A percentile compares a stretch with the other conserved stretches of the same genome.
phyloP scores from a whole-genome alignment of 37 sponge, comb jelly and placozoan genomes.

The Halichondria panicea region DNA sequence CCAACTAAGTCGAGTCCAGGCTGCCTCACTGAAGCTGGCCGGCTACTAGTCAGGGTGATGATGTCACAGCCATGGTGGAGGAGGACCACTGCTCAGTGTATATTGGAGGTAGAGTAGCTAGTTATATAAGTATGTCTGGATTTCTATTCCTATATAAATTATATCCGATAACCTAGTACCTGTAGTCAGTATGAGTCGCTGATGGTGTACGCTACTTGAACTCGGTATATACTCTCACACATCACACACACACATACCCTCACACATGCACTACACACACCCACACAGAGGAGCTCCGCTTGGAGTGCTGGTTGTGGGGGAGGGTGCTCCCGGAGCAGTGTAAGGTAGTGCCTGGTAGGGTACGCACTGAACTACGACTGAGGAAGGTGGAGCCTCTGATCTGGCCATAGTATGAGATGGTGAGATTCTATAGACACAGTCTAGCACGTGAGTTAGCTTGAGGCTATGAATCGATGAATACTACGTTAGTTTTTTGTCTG shows the following conservation, averaged over 20 bases:
- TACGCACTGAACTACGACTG: constrained; percentile 49
- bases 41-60: not conserved
- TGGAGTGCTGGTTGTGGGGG: constrained; percentile 34
- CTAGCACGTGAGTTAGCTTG: too few species aligned
- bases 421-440: not conserved
- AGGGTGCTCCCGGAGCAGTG: constrained; percentile 35
- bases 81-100: constrained; percentile 4
- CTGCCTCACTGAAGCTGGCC: constrained; percentile 33
- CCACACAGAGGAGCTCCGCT: constrained; percentile 26
- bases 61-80: not conserved
- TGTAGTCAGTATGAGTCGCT: too few species aligned
- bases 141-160: too few species aligned
- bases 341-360: not conserved
- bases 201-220: too few species aligned
- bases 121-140: too few species aligned
- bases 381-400: constrained; percentile 16
- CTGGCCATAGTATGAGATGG: constrained; percentile 40
- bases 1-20: too few species aligned
- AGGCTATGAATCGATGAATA: too few species aligned
- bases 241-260: too few species aligned
- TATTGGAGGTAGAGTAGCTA: constrained; percentile 18
- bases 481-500: too few species aligned
- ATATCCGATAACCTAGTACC: too few species aligned
- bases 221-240: too few species aligned
- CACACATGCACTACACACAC: not conserved